Evolutionary conservation across 2,113 vertebrate genomes (phyloP).

Genomic region (Vireo altiloquus): DNA sequence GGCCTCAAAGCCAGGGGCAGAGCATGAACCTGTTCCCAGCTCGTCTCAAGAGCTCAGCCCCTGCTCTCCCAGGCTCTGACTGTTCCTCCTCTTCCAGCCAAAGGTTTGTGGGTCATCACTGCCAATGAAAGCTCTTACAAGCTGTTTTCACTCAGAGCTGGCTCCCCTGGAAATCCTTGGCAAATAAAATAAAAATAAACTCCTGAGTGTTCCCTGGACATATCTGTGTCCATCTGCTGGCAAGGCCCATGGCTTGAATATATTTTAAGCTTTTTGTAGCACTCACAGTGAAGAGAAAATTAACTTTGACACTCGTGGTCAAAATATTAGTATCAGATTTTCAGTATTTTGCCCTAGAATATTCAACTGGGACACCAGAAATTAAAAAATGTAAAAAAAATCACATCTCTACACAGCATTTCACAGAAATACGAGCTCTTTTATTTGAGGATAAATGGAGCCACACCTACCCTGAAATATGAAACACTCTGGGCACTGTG

Average conservation of each 20-base stretch:
- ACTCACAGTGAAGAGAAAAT: background rate
- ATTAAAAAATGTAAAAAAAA: background rate
- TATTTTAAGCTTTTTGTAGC: background rate
- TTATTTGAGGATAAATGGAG: background rate
- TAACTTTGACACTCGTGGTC: background rate
- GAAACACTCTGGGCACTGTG: background rate
- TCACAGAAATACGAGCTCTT: background rate
- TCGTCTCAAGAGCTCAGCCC: background rate
- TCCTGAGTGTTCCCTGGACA: background rate
- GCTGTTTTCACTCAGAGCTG: background rate
- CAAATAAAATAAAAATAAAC: background rate
- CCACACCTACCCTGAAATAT: background rate
- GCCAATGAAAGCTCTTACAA: background rate
- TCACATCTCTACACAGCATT: background rate
- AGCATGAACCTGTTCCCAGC: background rate
- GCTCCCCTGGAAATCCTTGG: background rate
- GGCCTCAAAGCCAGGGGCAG: background rate
- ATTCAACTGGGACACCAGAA: background rate
- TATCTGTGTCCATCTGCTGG: background rate
- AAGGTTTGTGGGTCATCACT: background rate
- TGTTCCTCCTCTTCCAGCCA: background rate
- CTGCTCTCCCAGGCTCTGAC: accelerated
- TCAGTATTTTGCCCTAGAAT: background rate
- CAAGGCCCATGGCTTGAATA: background rate
- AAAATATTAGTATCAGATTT: background rate